Percentiles rank a stretch among this genome's conserved stretches.
Conservation (phyloP, 2,888 invertebrate genomes). For the Chelonus formosanus region DNA sequence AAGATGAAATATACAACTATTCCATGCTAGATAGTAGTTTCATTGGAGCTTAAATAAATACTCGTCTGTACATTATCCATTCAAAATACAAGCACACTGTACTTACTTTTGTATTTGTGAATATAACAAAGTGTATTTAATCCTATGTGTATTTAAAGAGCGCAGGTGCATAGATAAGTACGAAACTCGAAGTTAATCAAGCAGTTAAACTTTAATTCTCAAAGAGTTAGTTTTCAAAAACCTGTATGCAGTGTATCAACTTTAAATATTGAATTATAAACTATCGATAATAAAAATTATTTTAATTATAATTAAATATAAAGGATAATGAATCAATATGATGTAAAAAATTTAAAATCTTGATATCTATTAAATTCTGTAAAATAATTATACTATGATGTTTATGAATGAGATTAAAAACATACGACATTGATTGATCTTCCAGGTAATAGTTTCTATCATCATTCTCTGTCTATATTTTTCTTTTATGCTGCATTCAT, state of each 20-base stretch:
- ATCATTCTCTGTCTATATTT: background rate
- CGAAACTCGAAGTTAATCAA: background rate
- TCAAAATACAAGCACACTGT: background rate
- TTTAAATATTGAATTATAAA: too few species aligned
- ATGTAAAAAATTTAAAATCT: too few species aligned
- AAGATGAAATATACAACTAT: background rate
- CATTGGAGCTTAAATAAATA: background rate
- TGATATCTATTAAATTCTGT: background rate
- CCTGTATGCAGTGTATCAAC: background rate
- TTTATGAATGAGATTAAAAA: background rate
- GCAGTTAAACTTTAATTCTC: constrained; percentile 7
- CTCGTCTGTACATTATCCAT: background rate
- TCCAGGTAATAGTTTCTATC: too few species aligned
- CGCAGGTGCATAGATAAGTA: constrained; percentile 12
- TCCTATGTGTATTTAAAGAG: constrained; percentile 9
- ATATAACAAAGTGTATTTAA: background rate
- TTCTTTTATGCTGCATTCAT: background rate
- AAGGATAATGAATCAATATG: too few species aligned
- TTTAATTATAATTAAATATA: too few species aligned
- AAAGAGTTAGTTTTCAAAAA: background rate
- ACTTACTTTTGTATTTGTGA: constrained; percentile 1
- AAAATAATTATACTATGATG: background rate
- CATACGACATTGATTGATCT: background rate
- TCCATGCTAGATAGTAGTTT: background rate
- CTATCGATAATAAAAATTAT: too few species aligned